Conservation (phyloP, 1,140 invertebrate species). For the Conus ventricosus region DNA sequence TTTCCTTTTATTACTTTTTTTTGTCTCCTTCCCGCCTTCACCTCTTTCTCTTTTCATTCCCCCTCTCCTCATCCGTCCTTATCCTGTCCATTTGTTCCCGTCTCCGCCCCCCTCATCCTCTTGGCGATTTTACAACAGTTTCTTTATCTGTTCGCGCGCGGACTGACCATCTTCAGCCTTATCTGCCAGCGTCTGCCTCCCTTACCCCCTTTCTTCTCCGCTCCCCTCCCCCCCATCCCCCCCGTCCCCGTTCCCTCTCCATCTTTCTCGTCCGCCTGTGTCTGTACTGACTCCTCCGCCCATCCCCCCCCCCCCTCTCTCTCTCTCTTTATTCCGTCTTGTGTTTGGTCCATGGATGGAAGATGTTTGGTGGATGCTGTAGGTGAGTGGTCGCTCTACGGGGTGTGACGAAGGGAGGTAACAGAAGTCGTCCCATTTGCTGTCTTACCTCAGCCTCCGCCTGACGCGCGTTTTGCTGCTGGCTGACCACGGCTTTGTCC, state of each 20-base stretch:
- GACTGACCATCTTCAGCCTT: background rate
- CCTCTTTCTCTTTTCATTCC: background rate
- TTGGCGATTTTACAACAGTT: slow-evolving; percentile 14
- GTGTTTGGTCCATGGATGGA: background rate
- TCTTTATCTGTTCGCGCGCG: slow-evolving; percentile 22
- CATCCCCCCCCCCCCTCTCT: background rate
- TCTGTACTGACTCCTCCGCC: background rate
- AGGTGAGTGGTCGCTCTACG: background rate
- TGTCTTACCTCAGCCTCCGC: background rate
- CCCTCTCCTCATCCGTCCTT: background rate
- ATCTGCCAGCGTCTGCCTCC: background rate
- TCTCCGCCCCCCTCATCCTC: background rate
- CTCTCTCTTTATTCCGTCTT: background rate
- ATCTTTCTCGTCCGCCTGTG: background rate
- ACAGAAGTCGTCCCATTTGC: slow-evolving; percentile 12
- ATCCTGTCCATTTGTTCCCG: background rate
- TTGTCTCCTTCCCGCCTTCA: background rate
- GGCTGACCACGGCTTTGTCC: no score
- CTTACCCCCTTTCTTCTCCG: background rate
- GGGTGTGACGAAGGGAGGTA: background rate
- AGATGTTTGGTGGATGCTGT: background rate
- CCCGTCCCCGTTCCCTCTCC: background rate
- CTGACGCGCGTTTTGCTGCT: no score
- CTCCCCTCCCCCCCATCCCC: background rate
- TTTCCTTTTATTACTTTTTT: background rate